phyloP scores from a whole-genome alignment of 1,140 invertebrate species.

The Saccostrea glomerata region DNA sequence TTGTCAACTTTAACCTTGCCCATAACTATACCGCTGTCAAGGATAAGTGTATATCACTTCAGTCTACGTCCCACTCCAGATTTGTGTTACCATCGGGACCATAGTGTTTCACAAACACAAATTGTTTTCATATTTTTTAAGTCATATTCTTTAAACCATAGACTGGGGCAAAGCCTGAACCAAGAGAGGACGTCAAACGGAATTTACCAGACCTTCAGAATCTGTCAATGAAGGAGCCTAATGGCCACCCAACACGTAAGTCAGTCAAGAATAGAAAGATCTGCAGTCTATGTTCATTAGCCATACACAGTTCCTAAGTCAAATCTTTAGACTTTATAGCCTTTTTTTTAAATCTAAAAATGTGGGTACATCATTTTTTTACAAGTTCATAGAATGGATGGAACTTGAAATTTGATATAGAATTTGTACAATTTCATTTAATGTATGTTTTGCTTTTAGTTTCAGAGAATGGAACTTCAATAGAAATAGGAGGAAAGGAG shows the following conservation, averaged over 20 bases:
- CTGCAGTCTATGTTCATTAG: background rate
- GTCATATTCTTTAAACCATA: background rate
- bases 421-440: background rate
- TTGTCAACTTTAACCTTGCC: too few species aligned
- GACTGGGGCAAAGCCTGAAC: constrained; percentile 1
- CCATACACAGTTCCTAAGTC: background rate
- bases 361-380: too few species aligned
- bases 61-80: too few species aligned
- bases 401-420: background rate
- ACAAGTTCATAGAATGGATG: background rate
- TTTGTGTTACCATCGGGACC: too few species aligned
- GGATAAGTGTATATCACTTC: too few species aligned
- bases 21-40: too few species aligned
- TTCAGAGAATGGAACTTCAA: constrained; percentile 43
- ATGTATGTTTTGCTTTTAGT: background rate
- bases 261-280: background rate
- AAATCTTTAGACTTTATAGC: background rate
- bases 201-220: background rate
- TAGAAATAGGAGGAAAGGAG: constrained; percentile 38
- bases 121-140: background rate
- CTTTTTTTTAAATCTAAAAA: background rate
- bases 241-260: constrained; percentile 35
- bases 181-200: background rate
- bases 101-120: too few species aligned
- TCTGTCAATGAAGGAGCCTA: background rate